These are phyloP conservation scores for Thecophora atra DNA, from an alignment of 2,888 invertebrate species.

Conservation along the genomic window DNA sequence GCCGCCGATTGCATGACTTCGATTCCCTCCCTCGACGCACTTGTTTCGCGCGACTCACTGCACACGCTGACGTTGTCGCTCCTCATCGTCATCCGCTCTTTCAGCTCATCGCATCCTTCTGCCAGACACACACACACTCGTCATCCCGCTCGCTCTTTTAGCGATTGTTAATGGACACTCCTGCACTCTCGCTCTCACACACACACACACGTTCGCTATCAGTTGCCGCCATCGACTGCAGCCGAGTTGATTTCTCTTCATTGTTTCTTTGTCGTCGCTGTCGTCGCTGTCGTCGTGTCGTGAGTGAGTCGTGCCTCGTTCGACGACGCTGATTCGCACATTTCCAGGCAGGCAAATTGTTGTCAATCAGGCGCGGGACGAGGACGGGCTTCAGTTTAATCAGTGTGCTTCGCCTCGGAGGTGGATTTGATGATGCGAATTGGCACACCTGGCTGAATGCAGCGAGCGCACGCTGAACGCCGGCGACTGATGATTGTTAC, in stretches of 20 bases:
- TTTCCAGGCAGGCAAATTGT: neutral
- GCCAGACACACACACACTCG: neutral
- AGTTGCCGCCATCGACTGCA: constrained; percentile 1
- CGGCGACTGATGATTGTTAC: neutral
- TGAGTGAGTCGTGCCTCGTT: neutral
- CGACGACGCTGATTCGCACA: neutral
- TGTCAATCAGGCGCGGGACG: neutral
- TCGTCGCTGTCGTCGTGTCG: neutral
- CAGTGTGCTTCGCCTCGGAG: constrained; percentile 10
- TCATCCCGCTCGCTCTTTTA: too few species aligned
- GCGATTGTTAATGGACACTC: neutral
- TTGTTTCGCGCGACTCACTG: neutral
- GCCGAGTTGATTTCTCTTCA: neutral
- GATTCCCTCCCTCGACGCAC: neutral
- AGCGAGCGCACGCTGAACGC: neutral
- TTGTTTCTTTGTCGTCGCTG: neutral
- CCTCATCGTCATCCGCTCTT: neutral
- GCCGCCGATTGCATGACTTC: neutral
- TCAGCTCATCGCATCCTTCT: neutral
- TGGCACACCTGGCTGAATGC: constrained; percentile 34
- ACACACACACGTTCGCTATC: neutral
- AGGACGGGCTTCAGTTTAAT: constrained; percentile 21
- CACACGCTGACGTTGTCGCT: neutral
- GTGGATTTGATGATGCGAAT: constrained; percentile 30
- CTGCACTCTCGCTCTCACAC: neutral